Percentiles rank a stretch among this genome's conserved stretches.
phyloP scores from a whole-genome alignment of 2,797 vertebrate species.

The Gymnothorax reevesii region DNA sequence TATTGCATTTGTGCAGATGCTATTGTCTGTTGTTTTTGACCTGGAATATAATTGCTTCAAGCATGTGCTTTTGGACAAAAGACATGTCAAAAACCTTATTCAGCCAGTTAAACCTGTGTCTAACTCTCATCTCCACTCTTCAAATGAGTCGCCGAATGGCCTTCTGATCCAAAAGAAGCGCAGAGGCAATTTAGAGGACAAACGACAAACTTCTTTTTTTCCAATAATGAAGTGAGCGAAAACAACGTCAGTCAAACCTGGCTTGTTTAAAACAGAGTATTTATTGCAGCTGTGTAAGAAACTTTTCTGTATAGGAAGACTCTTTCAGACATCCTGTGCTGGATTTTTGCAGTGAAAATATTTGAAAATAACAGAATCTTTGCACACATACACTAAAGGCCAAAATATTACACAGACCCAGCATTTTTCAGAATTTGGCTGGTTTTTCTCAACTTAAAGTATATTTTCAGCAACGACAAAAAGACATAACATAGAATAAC shows the following conservation, averaged over 20 bases:
- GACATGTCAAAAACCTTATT: slow-evolving; percentile 45
- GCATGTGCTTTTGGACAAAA: slow-evolving; percentile 46
- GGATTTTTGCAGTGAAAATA: no score
- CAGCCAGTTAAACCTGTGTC: slow-evolving; percentile 30
- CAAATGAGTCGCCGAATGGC: slow-evolving; percentile 44
- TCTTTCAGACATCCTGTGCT: not conserved
- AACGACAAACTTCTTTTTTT: not conserved
- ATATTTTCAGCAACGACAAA: no score
- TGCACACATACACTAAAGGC: no score
- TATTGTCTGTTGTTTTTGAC: slow-evolving; percentile 47
- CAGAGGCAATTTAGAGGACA: slow-evolving; percentile 26
- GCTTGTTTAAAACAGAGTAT: not conserved
- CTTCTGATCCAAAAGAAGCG: slow-evolving; percentile 40
- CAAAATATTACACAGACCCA: no score
- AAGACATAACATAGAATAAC: no score
- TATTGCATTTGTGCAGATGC: slow-evolving; percentile 56
- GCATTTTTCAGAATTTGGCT: no score
- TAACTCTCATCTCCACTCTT: slow-evolving; percentile 36
- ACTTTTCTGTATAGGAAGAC: not conserved
- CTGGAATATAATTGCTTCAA: slow-evolving; percentile 41
- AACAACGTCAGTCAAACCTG: not conserved
- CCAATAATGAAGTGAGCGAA: not conserved
- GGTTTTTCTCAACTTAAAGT: no score
- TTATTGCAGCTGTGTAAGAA: not conserved
- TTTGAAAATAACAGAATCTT: no score